phyloP scores from a whole-genome alignment of 2,888 invertebrate genomes.

The Lacanobia oleracea region DNA sequence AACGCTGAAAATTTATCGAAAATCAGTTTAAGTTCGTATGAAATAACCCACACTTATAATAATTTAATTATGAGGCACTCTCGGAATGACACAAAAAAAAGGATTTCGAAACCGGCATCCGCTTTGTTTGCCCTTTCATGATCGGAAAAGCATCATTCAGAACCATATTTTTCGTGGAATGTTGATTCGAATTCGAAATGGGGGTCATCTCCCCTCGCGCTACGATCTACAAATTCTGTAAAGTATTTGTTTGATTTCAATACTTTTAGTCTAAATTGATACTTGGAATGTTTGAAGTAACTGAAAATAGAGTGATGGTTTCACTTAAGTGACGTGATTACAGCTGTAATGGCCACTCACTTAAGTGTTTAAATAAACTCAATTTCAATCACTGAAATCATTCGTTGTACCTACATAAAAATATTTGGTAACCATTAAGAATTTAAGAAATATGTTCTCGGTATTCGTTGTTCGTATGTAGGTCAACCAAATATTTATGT shows the following conservation, averaged over 20 bases:
- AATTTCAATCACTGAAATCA: conserved; percentile 4
- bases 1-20: conserved; percentile 2
- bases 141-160: conserved; percentile 43
- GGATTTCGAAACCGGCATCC: conserved; percentile 12
- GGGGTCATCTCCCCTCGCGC: conserved; percentile 39
- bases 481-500: conserved; percentile 24
- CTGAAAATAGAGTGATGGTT: conserved; percentile 23
- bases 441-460: neutral
- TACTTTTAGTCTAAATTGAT: conserved; percentile 53
- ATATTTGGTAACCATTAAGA: conserved; percentile 18
- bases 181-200: conserved; percentile 51
- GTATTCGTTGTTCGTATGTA: neutral
- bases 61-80: conserved; percentile 13
- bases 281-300: conserved; percentile 32
- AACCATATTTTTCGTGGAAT: conserved; percentile 56
- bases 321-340: conserved; percentile 11
- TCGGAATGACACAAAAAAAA: conserved; percentile 20
- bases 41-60: neutral
- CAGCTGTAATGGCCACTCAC: conserved; percentile 20
- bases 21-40: conserved; percentile 3
- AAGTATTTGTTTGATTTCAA: conserved; percentile 58
- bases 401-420: neutral
- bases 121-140: conserved; percentile 58
- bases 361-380: conserved; percentile 18
- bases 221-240: conserved; percentile 49